Base-by-base conservation (phyloP, 2,113 vertebrate genomes). In the Lophotis ruficrista region DNA sequence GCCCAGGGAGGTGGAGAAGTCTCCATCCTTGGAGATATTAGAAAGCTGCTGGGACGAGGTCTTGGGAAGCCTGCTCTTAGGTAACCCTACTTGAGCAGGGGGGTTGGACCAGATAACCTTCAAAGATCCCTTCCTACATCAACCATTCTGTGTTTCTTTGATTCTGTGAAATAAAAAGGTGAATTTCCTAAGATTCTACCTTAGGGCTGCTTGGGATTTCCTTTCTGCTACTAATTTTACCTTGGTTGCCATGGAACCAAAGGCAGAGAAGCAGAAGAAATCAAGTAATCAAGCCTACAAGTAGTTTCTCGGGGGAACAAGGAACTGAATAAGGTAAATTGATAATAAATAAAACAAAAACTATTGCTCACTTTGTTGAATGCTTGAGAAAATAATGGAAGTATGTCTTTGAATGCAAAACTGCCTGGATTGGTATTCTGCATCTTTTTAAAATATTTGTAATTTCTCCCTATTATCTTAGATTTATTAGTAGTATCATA, bases 161-260 rank as follows among this genome's bases (percentile, higher is more conserved):
- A 24, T 66, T 93, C 51, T 71, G 38, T 71, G 57, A 85, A 92
- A 75, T 56, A 61, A 43, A 90, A 96, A 89, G 51, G 64, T 90
- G 51, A 45, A 61, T 87, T 92, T 86, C 62, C 48, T 86, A 68
- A 82, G 47, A 54, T 66, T 75, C 23, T 91, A 66, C n/a, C 47
- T 90, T 71, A 88, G 66, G 58, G 53, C 50, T 95, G 84, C 93
- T 92, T 92, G 80, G 96, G 94, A 95, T 95, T 95, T 96, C 89
- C 87, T 91, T 82, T 90, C 71, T 87, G 83, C 48, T 95, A 69
- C 92, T 97, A 97, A 96, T 97, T 97, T 97, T 96, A 95, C 64
- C 87, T 96, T 97, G 93, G 95, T 97, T 98, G 96, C 96, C 93
- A 96, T 96, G 97, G 95, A 93, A 81, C 61, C 93, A 82, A 84